Base-by-base conservation (phyloP, 2,113 vertebrate genomes). In the Ploceus nigricollis region DNA sequence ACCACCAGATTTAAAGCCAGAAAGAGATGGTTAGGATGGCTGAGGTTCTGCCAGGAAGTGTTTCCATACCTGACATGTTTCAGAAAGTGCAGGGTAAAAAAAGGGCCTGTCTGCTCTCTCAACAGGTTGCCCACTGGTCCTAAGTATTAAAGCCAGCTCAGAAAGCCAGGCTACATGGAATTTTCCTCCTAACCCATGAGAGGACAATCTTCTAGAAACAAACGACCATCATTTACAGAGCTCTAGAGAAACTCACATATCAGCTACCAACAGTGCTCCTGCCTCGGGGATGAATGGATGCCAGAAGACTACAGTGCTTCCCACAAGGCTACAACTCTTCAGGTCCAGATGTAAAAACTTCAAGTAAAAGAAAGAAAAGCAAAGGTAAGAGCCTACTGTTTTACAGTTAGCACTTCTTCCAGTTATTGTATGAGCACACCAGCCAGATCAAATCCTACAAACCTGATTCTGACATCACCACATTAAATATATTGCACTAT, bases 111-210 rank as follows among this genome's bases (percentile, higher is more conserved):
- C 77, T 27, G 4, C 30, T 91, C 63, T 93, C 94, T 77, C 50
- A 81, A 65, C 64, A 83, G 37, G 69, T 71, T 78, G 39, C 27
- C 45, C 8, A 33, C 63, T 73, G 66, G 68, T 96, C 80, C 45
- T 82, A 86, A 77, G 22, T 39, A 77, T 86, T 91, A 89, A 90
- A 97, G 58, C 60, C 92, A 97, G 71, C 30, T 80, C n/a, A 76
- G 58, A 65, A 88, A 92, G 61, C 4, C 30, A 85, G 45, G 53
- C 84, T 89, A 45, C 91, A 68, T 48, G 50, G n/a, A 83, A 54
- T 54, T 37, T 85, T 22, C 22, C 63, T 80, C 47, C 79, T 78
- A 76, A 24, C 13, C 19, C 16, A 2, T 17, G 15, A 88, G 40
- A 91, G 25, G 19, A 72, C 4, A 12, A 6, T 61, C 76, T 68